These are phyloP conservation scores for Drosophila recens DNA, from an alignment of 2,888 invertebrate species.

Conservation along the genomic window DNA sequence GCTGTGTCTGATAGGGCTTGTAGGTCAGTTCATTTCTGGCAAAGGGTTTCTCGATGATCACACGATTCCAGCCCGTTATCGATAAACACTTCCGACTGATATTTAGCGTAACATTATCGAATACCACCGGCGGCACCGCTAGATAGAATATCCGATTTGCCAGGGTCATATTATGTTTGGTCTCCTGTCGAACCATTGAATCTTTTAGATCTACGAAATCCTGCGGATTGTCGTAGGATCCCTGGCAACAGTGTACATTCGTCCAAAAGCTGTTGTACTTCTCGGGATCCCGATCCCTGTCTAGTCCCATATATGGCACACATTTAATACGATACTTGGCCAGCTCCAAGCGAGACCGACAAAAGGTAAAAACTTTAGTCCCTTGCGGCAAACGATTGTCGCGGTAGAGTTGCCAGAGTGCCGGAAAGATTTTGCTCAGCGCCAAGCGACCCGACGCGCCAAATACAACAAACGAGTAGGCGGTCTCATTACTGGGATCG, in stretches of 20 bases:
- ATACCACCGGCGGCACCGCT: slow-evolving; percentile 55
- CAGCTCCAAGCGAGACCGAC: slow-evolving; percentile 48
- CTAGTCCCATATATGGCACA: slow-evolving; percentile 58
- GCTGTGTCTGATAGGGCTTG: slow-evolving; percentile 47
- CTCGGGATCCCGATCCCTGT: slow-evolving; percentile 43
- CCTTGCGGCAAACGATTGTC: slow-evolving; percentile 62
- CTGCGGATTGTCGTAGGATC: slow-evolving; percentile 46
- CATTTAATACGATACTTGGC: slow-evolving; percentile 50
- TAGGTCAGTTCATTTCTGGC: slow-evolving; percentile 55
- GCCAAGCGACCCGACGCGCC: slow-evolving; percentile 64
- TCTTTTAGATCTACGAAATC: slow-evolving; percentile 42
- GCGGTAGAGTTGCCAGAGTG: slow-evolving; percentile 66
- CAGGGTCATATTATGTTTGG: slow-evolving; percentile 35
- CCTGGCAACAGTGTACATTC: slow-evolving; percentile 51
- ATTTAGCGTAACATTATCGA: slow-evolving; percentile 59
- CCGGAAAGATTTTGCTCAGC: slow-evolving; percentile 53
- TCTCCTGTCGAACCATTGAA: slow-evolving; percentile 56
- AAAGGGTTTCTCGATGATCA: slow-evolving; percentile 69
- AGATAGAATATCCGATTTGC: slow-evolving; percentile 71
- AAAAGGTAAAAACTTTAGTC: slow-evolving; percentile 58
- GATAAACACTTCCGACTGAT: slow-evolving; percentile 55
- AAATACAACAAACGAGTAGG: slow-evolving; percentile 64
- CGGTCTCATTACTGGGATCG: slow-evolving; percentile 59
- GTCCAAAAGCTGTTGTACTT: slow-evolving; percentile 68
- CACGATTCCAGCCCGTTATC: slow-evolving; percentile 55